phyloP scores from a whole-genome alignment of 2,797 vertebrate species.

The Poeciliopsis presidionis region DNA sequence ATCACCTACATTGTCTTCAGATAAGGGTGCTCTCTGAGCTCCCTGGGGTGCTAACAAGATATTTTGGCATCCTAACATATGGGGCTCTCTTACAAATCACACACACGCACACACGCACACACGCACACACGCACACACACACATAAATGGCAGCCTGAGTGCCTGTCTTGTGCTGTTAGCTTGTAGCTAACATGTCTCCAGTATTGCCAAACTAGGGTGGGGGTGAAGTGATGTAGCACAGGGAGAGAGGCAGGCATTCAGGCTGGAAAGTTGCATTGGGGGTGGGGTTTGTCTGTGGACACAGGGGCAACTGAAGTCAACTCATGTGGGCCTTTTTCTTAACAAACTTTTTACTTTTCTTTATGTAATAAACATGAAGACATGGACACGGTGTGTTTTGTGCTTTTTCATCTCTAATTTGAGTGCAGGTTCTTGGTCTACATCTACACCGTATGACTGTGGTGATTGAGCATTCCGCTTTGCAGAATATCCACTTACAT shows the following conservation, averaged over 20 bases:
- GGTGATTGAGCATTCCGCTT: neutral
- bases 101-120: no score
- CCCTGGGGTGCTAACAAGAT: slow-evolving; percentile 60
- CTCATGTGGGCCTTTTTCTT: slow-evolving; percentile 76
- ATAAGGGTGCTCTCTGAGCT: slow-evolving; percentile 67
- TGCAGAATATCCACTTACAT: neutral
- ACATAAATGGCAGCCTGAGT: slow-evolving; percentile 53
- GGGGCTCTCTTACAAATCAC: slow-evolving; percentile 53
- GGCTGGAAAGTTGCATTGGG: slow-evolving; percentile 29
- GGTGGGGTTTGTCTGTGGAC: slow-evolving; percentile 23
- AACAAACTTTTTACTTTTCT: slow-evolving; percentile 80
- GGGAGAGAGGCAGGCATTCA: slow-evolving; percentile 66
- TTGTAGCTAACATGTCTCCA: slow-evolving; percentile 57
- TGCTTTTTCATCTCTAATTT: slow-evolving; percentile 38
- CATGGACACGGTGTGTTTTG: slow-evolving; percentile 55
- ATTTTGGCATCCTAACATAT: slow-evolving; percentile 52
- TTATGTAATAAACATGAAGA: slow-evolving; percentile 82
- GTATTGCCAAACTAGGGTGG: slow-evolving; percentile 74
- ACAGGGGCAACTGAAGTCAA: slow-evolving; percentile 52
- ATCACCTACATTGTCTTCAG: slow-evolving; percentile 70
- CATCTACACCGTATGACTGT: neutral
- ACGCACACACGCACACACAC: no score
- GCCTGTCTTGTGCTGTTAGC: slow-evolving; percentile 66
- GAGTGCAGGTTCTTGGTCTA: neutral
- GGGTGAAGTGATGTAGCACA: slow-evolving; percentile 61